Base-by-base conservation (phyloP, 2,797 vertebrate species). In the Sandelia bainsii region DNA sequence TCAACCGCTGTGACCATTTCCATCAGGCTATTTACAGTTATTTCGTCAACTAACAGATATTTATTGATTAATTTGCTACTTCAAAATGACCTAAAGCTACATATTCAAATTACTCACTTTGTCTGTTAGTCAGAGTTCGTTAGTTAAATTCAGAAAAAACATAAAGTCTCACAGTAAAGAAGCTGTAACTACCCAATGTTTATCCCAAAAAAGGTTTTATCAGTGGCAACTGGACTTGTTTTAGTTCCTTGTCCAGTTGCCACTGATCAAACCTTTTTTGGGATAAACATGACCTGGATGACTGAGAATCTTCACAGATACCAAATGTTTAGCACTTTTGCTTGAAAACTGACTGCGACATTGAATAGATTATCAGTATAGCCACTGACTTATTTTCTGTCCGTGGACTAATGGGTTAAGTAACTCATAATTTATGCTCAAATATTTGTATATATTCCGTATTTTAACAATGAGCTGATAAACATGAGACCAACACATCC, bases 401-500 rank as follows among this genome's bases (percentile, higher is more conserved):
- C 12, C 8, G 5, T 32, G 5, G 0, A 69, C 3, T 50, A 39
- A 49, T 25, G 12, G 13, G 23, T n/a, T 12, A 40, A 27, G 16
- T 3, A 3, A 39, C 10, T 16, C 0, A 46, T 54, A 2, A 1
- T 37, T 54, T 50, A 10, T 57, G 39, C n/a, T 37, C 4, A 50
- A n/a, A 3, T 54, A 2, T 45, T 69, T 44, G 44, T 14, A n/a
- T 22, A 19, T 2, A 6, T 13, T 45, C 34, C 9, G 19, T 37
- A 5, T 54, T 56, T 67, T 51, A n/a, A 56, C 56, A 75, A 84
- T 72, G 77, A 63, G 27, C 68, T 68, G 84, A 67, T 42, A 94
- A 94, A 81, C 94, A 87, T 90, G 60, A 93, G 73, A 94, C 85
- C 90, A 91, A 93, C 82, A 8, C 57, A 72, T 50, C 86, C 89